Conservation (phyloP, 30 jellyfish, hydroid and myxozoan genomes). For the Pelagia noctiluca region DNA sequence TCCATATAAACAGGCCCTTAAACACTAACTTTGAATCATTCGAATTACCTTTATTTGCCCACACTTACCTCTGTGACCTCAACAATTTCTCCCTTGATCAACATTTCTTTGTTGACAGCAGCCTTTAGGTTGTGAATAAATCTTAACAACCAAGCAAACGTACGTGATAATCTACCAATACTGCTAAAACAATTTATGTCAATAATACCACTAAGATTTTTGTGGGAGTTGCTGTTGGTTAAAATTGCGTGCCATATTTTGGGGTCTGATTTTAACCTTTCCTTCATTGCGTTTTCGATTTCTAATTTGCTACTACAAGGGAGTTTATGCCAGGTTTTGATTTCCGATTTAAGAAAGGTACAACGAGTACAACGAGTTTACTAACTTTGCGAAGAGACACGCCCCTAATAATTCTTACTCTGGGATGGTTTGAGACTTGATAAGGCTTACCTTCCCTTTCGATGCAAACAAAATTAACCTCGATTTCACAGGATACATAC, state of each 20-base stretch:
- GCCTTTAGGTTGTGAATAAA: not conserved
- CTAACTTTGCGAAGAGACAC: conserved; percentile 31
- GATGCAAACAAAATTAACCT: conserved; percentile 47
- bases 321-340: conserved; percentile 33
- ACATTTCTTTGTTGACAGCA: not conserved
- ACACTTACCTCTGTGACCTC: not conserved
- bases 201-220: not conserved
- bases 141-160: conserved; percentile 17
- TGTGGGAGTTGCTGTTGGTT: not conserved
- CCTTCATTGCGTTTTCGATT: conserved; percentile 35
- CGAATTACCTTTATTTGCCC: conserved; percentile 6
- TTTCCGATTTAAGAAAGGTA: conserved; percentile 15
- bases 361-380: conserved; percentile 48
- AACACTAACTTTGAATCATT: conserved; percentile 14
- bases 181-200: not conserved
- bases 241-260: conserved; percentile 6
- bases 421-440: conserved; percentile 46
- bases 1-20: too few relatives aligned
- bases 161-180: not conserved
- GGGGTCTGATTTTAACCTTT: conserved; percentile 8
- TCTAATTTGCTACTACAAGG: conserved; percentile 20
- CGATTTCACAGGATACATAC: conserved; percentile 26
- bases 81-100: not conserved
- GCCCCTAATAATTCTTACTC: conserved; percentile 55
- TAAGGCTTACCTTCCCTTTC: conserved; percentile 39